Conservation (phyloP, 1,140 invertebrate species). For the Diorhabda sublineata region DNA sequence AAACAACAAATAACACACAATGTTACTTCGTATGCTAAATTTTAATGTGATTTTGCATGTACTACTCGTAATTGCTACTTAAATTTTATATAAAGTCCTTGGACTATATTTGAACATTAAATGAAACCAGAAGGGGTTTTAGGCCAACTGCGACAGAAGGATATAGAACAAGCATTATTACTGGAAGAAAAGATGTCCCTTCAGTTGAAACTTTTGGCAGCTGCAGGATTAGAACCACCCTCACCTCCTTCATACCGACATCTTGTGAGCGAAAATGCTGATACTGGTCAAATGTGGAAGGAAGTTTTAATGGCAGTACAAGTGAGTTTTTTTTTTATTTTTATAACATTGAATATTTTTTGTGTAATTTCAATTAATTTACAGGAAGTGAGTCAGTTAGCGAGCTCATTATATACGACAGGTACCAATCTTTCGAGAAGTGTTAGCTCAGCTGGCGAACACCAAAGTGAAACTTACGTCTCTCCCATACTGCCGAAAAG, state of each 20-base stretch:
- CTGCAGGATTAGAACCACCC: slow-evolving; percentile 53
- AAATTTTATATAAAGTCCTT: too few species aligned
- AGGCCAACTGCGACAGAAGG: slow-evolving; percentile 77
- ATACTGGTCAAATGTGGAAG: slow-evolving; percentile 64
- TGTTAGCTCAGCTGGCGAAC: slow-evolving; percentile 86
- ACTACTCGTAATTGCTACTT: too few species aligned
- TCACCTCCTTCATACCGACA: slow-evolving; percentile 56
- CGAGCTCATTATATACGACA: slow-evolving; percentile 65
- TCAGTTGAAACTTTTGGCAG: slow-evolving; percentile 72
- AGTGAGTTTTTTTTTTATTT: slow-evolving; percentile 41
- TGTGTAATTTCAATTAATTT: slow-evolving; percentile 36
- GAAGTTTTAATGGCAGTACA: slow-evolving; percentile 67
- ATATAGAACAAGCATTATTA: slow-evolving; percentile 76
- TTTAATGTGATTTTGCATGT: too few species aligned
- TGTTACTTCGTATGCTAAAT: too few species aligned
- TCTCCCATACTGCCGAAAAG: slow-evolving; percentile 81
- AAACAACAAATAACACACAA: too few species aligned
- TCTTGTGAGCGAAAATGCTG: slow-evolving; percentile 56
- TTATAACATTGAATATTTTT: neutral
- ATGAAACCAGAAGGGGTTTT: slow-evolving; percentile 22
- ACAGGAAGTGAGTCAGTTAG: slow-evolving; percentile 66
- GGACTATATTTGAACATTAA: too few species aligned
- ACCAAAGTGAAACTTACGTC: slow-evolving; percentile 76
- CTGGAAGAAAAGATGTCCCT: slow-evolving; percentile 86
- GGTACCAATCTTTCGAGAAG: slow-evolving; percentile 79